Evolutionary conservation across 1,140 invertebrate genomes (phyloP), one percentile per base, ranked within the genome.

Genomic region (Drosophila tani): DNA sequence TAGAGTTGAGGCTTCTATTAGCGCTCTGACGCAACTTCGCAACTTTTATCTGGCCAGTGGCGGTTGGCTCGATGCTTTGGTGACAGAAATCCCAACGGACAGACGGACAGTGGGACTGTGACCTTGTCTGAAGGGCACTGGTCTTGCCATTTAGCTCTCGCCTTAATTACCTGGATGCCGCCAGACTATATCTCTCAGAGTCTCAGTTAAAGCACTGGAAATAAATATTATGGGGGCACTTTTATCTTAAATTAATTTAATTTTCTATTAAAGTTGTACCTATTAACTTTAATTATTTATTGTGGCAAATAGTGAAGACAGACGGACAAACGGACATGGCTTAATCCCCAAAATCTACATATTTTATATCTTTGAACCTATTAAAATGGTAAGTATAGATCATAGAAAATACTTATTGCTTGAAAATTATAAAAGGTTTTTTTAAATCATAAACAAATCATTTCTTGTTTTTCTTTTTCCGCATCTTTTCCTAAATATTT

Each of bases 91-190:
- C n/a, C 64, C 43, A 50, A 49, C 29, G 38, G 62, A 63, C 64
- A 63, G 58, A 12, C 41, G 29, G 29, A 35, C 53, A 46, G 43
- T 53, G 38, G 14, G 73, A 75, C 63, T 79, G 63, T 87, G 80
- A 86, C 83, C 83, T 86, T 86, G 83, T 38, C 12, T 83, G 83
- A 86, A 86, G 83, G 83, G 83, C 83, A 82, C 70, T 69, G 75
- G 70, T 73, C 64, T 79, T 87, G 79, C 75, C 83, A 87, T 87
- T 86, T 86, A 69, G 80, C 76, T 60, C 51, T 62, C 53, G 79
- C 67, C 64, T 70, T 80, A 82, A 87, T 82, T 87, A 80, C 49
- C 69, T 65, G 71, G 69, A 55, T 60, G 75, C 45, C 64, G 55
- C 53, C 65, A 58, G 43, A 40, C 19, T 47, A 27, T 71, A 27